phyloP scores from a whole-genome alignment of 1,140 invertebrate genomes.

The Chironomus striatipennis region DNA sequence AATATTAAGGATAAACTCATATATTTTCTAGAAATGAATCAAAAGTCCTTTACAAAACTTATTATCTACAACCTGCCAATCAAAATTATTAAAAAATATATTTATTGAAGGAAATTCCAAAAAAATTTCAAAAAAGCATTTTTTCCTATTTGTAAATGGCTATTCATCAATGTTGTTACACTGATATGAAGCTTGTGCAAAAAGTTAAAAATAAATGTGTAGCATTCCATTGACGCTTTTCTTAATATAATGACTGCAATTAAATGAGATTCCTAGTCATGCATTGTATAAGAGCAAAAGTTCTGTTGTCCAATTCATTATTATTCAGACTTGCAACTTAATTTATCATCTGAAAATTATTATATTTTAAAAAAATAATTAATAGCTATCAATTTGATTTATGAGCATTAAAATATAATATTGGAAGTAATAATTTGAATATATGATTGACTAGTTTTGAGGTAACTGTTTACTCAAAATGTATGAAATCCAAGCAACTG shows the following conservation, averaged over 20 bases:
- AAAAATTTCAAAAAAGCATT: neutral
- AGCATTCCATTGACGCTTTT: neutral
- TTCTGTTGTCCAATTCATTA: neutral
- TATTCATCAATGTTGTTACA: neutral
- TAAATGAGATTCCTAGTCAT: slow-evolving; percentile 13
- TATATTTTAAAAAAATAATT: too few species aligned
- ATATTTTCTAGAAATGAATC: neutral
- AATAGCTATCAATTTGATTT: too few species aligned
- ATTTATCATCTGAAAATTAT: too few species aligned
- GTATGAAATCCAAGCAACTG: too few species aligned
- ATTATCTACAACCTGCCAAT: neutral
- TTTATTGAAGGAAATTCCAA: neutral
- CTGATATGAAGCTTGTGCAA: neutral
- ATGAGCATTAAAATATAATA: too few species aligned
- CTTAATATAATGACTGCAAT: neutral
- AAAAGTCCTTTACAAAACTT: neutral
- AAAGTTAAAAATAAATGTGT: neutral
- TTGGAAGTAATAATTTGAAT: too few species aligned
- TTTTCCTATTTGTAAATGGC: neutral
- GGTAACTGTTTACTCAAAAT: too few species aligned
- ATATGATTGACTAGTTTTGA: too few species aligned
- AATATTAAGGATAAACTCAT: neutral
- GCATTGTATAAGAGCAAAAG: neutral
- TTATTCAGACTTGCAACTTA: neutral
- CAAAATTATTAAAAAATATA: neutral